A percentile compares a stretch with the other conserved stretches of the same genome.
Evolutionary conservation across 2,888 invertebrate species (phyloP).

Genomic region (Cephus pulcher): DNA sequence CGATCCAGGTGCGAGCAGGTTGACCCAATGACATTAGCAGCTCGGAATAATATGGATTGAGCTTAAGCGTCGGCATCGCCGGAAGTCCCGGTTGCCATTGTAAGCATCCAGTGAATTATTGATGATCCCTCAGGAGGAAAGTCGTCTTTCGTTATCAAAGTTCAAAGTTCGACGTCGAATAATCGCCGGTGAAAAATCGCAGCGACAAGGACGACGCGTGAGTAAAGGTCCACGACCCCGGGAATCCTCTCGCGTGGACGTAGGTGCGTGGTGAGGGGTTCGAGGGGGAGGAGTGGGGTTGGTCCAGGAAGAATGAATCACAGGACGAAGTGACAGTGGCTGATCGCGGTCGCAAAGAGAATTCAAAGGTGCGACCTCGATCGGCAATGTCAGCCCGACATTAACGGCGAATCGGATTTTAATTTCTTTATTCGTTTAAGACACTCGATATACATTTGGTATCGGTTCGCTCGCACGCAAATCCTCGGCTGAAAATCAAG

Average conservation of each 20-base stretch:
- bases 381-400: background rate
- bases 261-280: too few relatives aligned
- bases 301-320: background rate
- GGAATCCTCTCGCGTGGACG: too few relatives aligned
- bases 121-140: background rate
- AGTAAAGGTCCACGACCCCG: background rate
- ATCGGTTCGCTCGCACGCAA: slow-evolving; percentile 33
- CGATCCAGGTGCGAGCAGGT: background rate
- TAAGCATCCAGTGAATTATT: background rate
- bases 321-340: background rate
- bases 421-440: slow-evolving; percentile 35
- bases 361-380: background rate
- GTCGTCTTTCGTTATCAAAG: background rate
- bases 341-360: background rate
- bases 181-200: background rate
- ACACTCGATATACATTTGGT: slow-evolving; percentile 32
- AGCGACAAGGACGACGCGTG: background rate
- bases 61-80: too few relatives aligned
- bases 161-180: background rate
- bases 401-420: background rate
- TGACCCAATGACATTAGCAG: background rate
- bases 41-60: background rate
- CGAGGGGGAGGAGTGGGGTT: background rate
- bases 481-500: slow-evolving; percentile 58
- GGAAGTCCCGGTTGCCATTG: background rate